These are phyloP conservation scores for Campylomormyrus tamandua DNA, from an alignment of 2,113 vertebrate species.

Conservation along the genomic window DNA sequence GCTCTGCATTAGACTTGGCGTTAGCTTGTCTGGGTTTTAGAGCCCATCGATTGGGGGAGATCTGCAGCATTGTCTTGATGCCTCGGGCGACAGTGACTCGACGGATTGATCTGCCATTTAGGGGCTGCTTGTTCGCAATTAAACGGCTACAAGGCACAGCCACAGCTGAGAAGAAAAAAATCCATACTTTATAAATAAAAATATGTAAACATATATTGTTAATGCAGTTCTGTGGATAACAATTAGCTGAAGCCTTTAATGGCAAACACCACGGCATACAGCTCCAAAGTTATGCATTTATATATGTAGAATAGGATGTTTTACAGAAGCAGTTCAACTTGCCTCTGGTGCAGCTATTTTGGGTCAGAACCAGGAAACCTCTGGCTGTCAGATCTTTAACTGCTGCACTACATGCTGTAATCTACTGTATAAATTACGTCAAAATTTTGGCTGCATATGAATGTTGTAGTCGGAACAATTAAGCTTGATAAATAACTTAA, in stretches of 20 bases:
- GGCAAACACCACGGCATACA: neutral
- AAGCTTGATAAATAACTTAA: neutral
- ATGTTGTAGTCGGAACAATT: neutral
- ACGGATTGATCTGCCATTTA: constrained; percentile 14
- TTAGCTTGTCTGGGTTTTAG: constrained; percentile 7
- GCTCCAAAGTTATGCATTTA: neutral
- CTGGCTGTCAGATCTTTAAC: neutral
- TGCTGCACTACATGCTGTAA: neutral
- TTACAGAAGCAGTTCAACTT: neutral
- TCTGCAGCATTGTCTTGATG: neutral
- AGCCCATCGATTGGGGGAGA: constrained; percentile 4
- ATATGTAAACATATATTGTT: neutral
- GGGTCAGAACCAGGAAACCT: neutral
- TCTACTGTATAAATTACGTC: neutral
- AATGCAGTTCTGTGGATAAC: neutral
- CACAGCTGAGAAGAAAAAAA: neutral
- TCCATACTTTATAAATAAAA: neutral
- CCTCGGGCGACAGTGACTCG: constrained; percentile 5
- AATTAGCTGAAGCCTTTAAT: neutral
- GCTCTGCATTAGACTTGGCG: constrained; percentile 14
- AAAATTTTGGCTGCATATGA: neutral
- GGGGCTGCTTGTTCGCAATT: constrained; percentile 10
- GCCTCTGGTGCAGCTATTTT: neutral
- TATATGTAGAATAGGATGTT: neutral
- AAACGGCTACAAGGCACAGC: neutral